Percentiles rank a stretch among this genome's conserved stretches.
Conservation (phyloP, 2,888 invertebrate genomes). For the Unio delphinus region DNA sequence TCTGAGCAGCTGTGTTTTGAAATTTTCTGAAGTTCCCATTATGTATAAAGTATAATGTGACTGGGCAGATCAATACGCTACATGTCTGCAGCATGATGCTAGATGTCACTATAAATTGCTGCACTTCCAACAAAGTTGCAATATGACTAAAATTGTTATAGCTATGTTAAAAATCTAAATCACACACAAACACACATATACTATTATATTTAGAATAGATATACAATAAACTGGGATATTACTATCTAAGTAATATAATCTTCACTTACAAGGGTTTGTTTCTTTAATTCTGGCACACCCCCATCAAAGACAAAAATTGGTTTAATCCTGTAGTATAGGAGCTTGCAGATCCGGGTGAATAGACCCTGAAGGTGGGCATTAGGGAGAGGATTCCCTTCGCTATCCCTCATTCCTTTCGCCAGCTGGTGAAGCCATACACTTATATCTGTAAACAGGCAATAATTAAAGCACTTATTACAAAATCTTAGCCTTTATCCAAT, state of each 20-base stretch:
- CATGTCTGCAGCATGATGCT: too few relatives aligned
- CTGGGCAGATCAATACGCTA: too few relatives aligned
- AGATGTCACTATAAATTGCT: too few relatives aligned
- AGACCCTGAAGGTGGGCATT: constrained; percentile 95
- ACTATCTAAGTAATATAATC: not conserved
- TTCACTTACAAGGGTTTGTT: constrained; percentile 86
- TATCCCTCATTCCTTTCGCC: constrained; percentile 92
- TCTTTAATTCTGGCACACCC: constrained; percentile 91
- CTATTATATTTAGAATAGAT: too few relatives aligned
- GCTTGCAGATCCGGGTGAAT: constrained; percentile 94
- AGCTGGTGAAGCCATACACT: constrained; percentile 99
- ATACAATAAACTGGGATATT: not conserved
- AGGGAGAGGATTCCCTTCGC: constrained; percentile 78
- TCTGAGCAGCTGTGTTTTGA: too few relatives aligned
- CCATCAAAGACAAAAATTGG: constrained; percentile 99
- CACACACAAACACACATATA: too few relatives aligned
- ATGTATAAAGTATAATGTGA: too few relatives aligned
- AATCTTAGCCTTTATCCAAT: not conserved
- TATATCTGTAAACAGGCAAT: constrained; percentile 80
- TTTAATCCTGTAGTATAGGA: constrained; percentile 93
- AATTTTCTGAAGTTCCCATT: too few relatives aligned
- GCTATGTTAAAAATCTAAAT: too few relatives aligned
- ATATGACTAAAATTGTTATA: too few relatives aligned
- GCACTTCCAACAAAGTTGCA: too few relatives aligned
- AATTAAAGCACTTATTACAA: not conserved